Evolutionary conservation across 2,113 vertebrate genomes (phyloP).

Genomic region (Amazona vittata): DNA sequence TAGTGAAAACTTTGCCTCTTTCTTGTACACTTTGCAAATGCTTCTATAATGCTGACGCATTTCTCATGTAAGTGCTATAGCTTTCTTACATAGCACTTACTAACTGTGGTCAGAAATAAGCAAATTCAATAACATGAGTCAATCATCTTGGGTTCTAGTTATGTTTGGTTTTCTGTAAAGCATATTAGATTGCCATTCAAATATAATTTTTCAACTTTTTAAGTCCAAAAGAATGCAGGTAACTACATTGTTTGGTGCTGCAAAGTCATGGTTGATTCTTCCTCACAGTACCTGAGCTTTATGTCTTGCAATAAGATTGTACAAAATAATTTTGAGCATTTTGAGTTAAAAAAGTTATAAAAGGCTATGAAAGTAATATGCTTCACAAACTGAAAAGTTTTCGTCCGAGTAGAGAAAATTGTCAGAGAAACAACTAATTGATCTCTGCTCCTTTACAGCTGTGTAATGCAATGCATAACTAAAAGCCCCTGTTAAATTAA

Average conservation of each 20-base stretch:
- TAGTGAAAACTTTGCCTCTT: neutral
- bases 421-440: slow-evolving; percentile 83
- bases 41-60: neutral
- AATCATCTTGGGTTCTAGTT: neutral
- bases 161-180: neutral
- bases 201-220: neutral
- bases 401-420: slow-evolving; percentile 70
- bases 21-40: neutral
- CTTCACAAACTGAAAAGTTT: slow-evolving; percentile 70
- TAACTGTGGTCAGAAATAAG: neutral
- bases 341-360: slow-evolving; percentile 17
- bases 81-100: neutral
- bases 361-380: neutral
- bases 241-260: neutral
- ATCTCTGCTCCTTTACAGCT: slow-evolving; percentile 88
- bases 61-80: neutral
- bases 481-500: slow-evolving; percentile 94
- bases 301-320: neutral
- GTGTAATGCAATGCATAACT: slow-evolving; percentile 91
- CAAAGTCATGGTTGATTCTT: neutral
- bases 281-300: neutral
- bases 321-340: neutral
- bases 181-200: neutral
- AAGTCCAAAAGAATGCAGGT: neutral
- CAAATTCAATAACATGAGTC: neutral